Percentiles rank a stretch among this genome's conserved stretches.
phyloP scores from a whole-genome alignment of 2,113 vertebrate species.

The Copsychus sechellarum region DNA sequence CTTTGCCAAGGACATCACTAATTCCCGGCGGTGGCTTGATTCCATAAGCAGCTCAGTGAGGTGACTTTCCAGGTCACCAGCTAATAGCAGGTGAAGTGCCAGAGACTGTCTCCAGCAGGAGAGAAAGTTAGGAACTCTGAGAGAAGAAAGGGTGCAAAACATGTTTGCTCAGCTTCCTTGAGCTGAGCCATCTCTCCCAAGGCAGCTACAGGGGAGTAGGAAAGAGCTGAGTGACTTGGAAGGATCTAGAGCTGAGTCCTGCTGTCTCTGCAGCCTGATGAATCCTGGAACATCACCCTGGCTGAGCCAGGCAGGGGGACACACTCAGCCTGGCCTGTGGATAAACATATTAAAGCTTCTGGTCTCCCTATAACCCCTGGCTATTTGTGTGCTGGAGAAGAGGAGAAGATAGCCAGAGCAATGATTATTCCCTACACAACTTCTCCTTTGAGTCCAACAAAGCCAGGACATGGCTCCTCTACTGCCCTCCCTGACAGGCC shows the following conservation, averaged over 20 bases:
- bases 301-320: neutral
- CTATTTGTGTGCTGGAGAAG: neutral
- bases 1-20: slow-evolving; percentile 66
- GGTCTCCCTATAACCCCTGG: neutral
- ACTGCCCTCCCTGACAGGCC: neutral
- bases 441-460: neutral
- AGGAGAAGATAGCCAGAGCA: neutral
- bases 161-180: neutral
- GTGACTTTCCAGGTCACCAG: slow-evolving; percentile 59
- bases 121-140: slow-evolving; percentile 8
- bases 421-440: neutral
- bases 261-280: neutral
- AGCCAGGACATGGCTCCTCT: neutral
- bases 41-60: slow-evolving; percentile 50
- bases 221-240: neutral
- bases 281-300: rapidly evolving
- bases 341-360: neutral
- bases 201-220: neutral
- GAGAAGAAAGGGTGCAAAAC: neutral
- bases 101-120: slow-evolving; percentile 16
- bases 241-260: rapidly evolving
- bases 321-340: rapidly evolving
- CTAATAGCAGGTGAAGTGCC: slow-evolving; percentile 46
- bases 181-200: neutral
- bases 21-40: slow-evolving; percentile 35